These are phyloP conservation scores for Ochropacha duplaris DNA, from an alignment of 2,888 invertebrate genomes.

Conservation along the genomic window DNA sequence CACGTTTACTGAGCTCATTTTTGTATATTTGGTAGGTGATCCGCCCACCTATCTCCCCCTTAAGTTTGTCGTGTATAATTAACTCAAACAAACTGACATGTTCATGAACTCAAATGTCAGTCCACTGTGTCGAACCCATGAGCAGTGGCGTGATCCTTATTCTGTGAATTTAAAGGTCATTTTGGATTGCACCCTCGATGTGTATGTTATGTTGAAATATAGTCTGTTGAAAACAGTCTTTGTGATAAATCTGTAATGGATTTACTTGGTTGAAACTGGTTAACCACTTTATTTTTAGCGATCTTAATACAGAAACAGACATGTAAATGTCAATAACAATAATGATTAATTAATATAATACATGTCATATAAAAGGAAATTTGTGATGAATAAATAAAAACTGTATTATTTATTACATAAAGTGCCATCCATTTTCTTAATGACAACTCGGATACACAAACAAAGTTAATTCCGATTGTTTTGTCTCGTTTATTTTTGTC, in stretches of 20 bases:
- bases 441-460: background rate
- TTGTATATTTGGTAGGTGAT: too few relatives aligned
- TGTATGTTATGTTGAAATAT: too few relatives aligned
- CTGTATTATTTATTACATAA: background rate
- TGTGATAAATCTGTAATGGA: too few relatives aligned
- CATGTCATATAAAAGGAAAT: slow-evolving; percentile 2
- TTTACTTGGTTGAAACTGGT: too few relatives aligned
- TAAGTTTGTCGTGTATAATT: too few relatives aligned
- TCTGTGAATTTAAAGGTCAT: background rate
- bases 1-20: too few relatives aligned
- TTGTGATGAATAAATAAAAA: background rate
- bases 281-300: background rate
- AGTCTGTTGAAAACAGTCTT: too few relatives aligned
- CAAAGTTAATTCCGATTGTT: background rate
- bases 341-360: background rate
- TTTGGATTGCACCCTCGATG: background rate
- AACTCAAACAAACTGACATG: too few relatives aligned
- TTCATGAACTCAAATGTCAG: too few relatives aligned
- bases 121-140: too few relatives aligned
- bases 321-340: background rate
- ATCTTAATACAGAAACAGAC: background rate
- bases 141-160: too few relatives aligned
- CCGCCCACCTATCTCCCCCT: too few relatives aligned
- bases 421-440: background rate
- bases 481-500: background rate